These are phyloP conservation scores for Caenorhabditis macrosperma DNA, from an alignment of 2,888 invertebrate genomes.

Conservation along the genomic window DNA sequence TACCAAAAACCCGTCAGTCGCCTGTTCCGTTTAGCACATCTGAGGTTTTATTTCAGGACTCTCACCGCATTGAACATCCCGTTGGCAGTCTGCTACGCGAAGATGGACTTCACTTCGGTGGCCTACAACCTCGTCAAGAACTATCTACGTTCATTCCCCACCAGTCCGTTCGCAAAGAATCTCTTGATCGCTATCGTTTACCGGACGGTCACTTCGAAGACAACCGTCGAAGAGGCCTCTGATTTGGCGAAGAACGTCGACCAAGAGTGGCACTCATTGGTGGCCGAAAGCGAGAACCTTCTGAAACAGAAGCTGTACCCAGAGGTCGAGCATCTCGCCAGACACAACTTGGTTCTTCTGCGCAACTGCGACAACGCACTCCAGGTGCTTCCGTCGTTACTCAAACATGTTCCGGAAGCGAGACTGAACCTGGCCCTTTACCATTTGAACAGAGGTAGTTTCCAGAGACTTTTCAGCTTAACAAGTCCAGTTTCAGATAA, in stretches of 20 bases:
- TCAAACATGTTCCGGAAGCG: conserved; percentile 97
- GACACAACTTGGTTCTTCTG: conserved; percentile 87
- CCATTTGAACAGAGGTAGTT: conserved; percentile 84
- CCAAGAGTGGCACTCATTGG: conserved; percentile 6
- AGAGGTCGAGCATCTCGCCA: conserved; percentile 93
- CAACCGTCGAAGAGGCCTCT: conserved; percentile 48
- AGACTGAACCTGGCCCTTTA: conserved; percentile 95
- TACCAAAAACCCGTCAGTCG: conserved; percentile 89
- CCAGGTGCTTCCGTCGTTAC: conserved; percentile 91
- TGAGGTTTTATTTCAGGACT: conserved; percentile 84
- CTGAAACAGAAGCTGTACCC: conserved; percentile 81
- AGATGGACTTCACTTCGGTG: conserved; percentile 97
- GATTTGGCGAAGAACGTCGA: conserved; percentile 32
- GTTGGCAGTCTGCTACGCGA: conserved; percentile 97
- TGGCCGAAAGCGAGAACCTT: conserved; percentile 43
- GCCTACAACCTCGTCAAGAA: conserved; percentile 85
- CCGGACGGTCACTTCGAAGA: conserved; percentile 87
- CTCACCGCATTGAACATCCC: conserved; percentile 96
- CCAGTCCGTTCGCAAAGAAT: conserved; percentile 95
- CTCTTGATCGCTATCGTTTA: conserved; percentile 91
- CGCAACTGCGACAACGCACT: conserved; percentile 77
- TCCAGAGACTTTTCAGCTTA: neutral
- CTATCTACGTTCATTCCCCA: conserved; percentile 92
- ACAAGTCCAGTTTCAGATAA: conserved; percentile 67
- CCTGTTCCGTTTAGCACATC: neutral